phyloP scores from a whole-genome alignment of 2,888 invertebrate species.

The Lamellibrachia satsuma region DNA sequence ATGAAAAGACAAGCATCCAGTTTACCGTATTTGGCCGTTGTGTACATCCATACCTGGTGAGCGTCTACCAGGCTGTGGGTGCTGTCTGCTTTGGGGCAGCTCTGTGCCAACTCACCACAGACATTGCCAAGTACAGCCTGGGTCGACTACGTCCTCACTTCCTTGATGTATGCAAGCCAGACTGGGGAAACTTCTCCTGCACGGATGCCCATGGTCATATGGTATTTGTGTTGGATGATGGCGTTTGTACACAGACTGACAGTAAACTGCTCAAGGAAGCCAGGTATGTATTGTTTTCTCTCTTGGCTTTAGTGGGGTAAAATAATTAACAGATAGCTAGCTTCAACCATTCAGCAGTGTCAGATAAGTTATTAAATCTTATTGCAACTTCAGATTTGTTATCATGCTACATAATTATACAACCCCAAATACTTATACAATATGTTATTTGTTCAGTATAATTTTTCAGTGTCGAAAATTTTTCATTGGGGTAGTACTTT shows the following conservation, averaged over 20 bases:
- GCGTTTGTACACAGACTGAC: conserved; percentile 46
- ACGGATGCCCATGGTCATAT: conserved; percentile 40
- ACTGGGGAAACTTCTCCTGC: conserved; percentile 46
- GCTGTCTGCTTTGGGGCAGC: conserved; percentile 87
- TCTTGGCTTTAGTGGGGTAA: neutral
- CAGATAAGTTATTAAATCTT: neutral
- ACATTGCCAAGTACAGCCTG: conserved; percentile 90
- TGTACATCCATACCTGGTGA: conserved; percentile 24
- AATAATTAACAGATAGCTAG: neutral
- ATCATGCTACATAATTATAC: neutral
- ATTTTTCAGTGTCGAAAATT: neutral
- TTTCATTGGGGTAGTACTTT: neutral
- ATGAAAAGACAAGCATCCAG: neutral
- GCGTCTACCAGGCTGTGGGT: conserved; percentile 65
- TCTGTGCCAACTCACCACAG: conserved; percentile 84
- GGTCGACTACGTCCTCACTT: conserved; percentile 94
- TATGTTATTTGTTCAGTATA: no score
- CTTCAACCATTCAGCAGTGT: neutral
- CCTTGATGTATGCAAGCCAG: conserved; percentile 84
- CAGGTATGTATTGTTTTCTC: conserved; percentile 42
- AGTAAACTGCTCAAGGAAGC: conserved; percentile 46
- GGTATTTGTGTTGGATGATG: conserved; percentile 48
- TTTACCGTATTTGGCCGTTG: neutral
- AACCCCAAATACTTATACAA: no score
- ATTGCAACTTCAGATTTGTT: neutral